A percentile compares a stretch with the other conserved stretches of the same genome.
phyloP scores from a whole-genome alignment of 2,113 vertebrate species.

The Lichenostomus cassidix region DNA sequence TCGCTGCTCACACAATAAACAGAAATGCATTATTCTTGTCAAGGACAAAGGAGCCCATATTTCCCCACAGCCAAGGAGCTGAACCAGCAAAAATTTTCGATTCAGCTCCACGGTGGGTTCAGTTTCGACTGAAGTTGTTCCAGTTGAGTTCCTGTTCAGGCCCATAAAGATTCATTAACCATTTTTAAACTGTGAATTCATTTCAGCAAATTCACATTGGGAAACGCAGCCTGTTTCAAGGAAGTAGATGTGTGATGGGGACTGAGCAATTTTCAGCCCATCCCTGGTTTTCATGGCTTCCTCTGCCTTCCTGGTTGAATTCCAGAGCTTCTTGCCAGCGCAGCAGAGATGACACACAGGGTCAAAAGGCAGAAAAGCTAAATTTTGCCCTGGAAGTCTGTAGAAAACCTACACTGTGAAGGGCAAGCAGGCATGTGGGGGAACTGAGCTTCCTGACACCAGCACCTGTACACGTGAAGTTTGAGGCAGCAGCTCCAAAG shows the following conservation, averaged over 20 bases:
- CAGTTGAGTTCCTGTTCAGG: conserved; percentile 24
- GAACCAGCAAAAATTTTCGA: conserved; percentile 40
- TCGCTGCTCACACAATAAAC: conserved; percentile 1
- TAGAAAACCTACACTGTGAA: neutral
- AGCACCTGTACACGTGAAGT: rapidly evolving
- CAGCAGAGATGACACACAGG: neutral
- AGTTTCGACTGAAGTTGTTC: conserved; percentile 9
- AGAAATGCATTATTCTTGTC: conserved; percentile 30
- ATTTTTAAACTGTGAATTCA: neutral
- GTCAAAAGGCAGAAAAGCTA: neutral
- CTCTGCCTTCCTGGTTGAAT: rapidly evolving
- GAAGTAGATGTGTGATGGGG: rapidly evolving
- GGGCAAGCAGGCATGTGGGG: rapidly evolving
- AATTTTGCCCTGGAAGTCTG: neutral
- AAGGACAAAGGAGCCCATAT: conserved; percentile 23
- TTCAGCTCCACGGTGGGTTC: neutral
- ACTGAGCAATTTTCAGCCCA: neutral
- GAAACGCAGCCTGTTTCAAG: neutral
- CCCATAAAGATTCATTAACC: conserved; percentile 28
- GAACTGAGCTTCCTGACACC: neutral
- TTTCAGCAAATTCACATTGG: neutral
- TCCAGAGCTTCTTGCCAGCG: neutral
- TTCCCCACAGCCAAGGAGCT: neutral
- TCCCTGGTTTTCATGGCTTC: neutral
- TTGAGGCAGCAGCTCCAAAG: rapidly evolving